Base-by-base conservation (phyloP, 53 echinoderm and acorn worm genomes). In the Luidia sarsii region DNA sequence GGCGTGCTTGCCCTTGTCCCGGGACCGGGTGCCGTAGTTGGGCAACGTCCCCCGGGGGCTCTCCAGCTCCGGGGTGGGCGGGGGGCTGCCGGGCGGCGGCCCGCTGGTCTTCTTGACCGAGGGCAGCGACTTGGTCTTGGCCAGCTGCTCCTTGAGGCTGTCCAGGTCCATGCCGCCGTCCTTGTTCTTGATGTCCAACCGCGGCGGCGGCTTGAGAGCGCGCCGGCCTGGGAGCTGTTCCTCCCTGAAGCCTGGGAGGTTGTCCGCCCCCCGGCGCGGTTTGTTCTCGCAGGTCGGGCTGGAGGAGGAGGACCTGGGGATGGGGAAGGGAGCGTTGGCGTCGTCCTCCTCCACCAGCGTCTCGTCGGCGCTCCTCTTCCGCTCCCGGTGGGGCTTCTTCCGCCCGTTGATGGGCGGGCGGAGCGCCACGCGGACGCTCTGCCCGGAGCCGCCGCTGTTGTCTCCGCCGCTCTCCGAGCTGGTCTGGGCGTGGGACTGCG, bases 51-150 rank as follows among this genome's bases (percentile, higher is more conserved):
- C 50, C 34, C n/a, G 33, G 34, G 57, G 79, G 36, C 80, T 80
- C 24, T 77, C 65, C 4, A 29, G 15, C 29, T 80, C 75, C 2
- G 83, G 70, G 50, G 49, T 67, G 29, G 52, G 63, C 29, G 48
- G 60, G 4, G 77, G 48, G 24, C 77, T 79, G 14, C 31, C 33
- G 4, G 68, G 59, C 21, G 77, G 77, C 5, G 77, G 61, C 59
- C 45, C 30, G 10, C 22, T 43, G 46, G 20, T 80, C 51, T 72
- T 80, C 56, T 89, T 90, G 3, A 32, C 31, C 35, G 77, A 91
- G 27, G 88, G 88, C 65, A 94, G 65, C 38, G 94, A 94, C 62
- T 86, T 88, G 23, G 94, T 90, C 79, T 94, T 94, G 23, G 53
- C 11, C 50, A 94, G 33, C 21, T 82, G 91, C 29, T 94, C 94